Percentiles rank a stretch among this genome's conserved stretches.
Evolutionary conservation across 2,888 invertebrate species (phyloP).

Genomic region (Spodoptera picta): DNA sequence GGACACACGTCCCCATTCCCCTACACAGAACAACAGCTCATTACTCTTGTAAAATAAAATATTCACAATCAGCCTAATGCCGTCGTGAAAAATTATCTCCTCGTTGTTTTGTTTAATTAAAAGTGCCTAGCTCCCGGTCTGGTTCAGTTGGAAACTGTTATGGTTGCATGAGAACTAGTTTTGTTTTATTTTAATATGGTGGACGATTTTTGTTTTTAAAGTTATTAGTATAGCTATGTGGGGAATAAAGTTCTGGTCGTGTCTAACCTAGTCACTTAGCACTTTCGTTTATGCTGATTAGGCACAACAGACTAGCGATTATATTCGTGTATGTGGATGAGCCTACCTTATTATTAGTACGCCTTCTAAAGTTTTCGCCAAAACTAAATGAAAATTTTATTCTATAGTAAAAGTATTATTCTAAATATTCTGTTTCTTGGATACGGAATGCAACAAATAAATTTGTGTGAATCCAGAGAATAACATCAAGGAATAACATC

Average conservation of each 20-base stretch:
- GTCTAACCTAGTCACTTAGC: too few species aligned
- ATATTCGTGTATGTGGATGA: too few species aligned
- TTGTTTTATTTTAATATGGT: constrained; percentile 13
- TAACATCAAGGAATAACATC: too few species aligned
- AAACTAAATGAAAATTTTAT: too few species aligned
- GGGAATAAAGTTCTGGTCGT: neutral
- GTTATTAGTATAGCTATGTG: neutral
- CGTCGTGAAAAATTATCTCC: constrained; percentile 35
- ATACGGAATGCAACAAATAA: too few species aligned
- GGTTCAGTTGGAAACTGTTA: constrained; percentile 21
- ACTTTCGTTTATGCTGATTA: too few species aligned
- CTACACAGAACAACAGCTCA: constrained; percentile 21
- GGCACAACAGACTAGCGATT: too few species aligned
- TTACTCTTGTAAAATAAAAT: constrained; percentile 34
- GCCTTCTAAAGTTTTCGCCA: too few species aligned
- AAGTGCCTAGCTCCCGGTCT: constrained; percentile 34
- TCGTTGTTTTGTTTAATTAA: constrained; percentile 36
- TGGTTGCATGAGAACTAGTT: constrained; percentile 22
- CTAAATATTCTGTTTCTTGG: too few species aligned
- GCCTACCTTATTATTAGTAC: too few species aligned
- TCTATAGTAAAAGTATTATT: too few species aligned
- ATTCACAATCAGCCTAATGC: constrained; percentile 33
- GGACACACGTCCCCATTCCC: constrained; percentile 15
- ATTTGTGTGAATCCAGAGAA: too few species aligned
- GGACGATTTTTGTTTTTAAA: neutral